Conservation (phyloP, 2,888 invertebrate species). For the Homarus gammarus region DNA sequence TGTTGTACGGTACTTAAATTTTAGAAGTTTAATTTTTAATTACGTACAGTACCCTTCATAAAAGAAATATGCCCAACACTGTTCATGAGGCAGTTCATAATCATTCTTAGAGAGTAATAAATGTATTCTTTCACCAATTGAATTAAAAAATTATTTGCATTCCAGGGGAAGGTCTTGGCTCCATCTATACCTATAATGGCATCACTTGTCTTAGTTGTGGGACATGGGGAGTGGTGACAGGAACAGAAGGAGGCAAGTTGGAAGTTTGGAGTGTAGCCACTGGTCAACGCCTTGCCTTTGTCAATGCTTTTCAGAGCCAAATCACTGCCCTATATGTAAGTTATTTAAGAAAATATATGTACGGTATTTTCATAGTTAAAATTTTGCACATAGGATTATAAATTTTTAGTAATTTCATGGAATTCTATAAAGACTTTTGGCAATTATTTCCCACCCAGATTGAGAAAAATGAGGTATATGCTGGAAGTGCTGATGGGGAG, state of each 20-base stretch:
- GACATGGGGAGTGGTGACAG: constrained; percentile 52
- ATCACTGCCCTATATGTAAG: constrained; percentile 45
- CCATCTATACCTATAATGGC: constrained; percentile 63
- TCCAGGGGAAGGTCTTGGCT: constrained; percentile 46
- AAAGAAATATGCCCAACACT: no score
- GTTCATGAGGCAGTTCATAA: no score
- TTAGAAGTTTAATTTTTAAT: no score
- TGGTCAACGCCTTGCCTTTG: constrained; percentile 36
- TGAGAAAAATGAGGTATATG: constrained; percentile 36
- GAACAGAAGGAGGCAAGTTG: constrained; percentile 55
- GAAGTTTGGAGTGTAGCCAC: constrained; percentile 47
- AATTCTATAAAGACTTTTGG: neutral
- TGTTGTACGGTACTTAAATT: no score
- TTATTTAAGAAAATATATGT: no score
- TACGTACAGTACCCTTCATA: no score
- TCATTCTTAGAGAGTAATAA: neutral
- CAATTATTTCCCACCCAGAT: neutral
- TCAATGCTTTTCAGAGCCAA: constrained; percentile 60
- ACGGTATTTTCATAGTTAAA: no score
- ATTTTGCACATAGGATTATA: no score
- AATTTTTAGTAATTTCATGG: no score
- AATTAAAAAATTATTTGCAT: neutral
- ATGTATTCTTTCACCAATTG: neutral
- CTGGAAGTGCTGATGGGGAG: constrained; percentile 50
- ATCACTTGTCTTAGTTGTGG: constrained; percentile 50